phyloP scores from a whole-genome alignment of 2,797 vertebrate species.

The Anniella stebbinsi region DNA sequence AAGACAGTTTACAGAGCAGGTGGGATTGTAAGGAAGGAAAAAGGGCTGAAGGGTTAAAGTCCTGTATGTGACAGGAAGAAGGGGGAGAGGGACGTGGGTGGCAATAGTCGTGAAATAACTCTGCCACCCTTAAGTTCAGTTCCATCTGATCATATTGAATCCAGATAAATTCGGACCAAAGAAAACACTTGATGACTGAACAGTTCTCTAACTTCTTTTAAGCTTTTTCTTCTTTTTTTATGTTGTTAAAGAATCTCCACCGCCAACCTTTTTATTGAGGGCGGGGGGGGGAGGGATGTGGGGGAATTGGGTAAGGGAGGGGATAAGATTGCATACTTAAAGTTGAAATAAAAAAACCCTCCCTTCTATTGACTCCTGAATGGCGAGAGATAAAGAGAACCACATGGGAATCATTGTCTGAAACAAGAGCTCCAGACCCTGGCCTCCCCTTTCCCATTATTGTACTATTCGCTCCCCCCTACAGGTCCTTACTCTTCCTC shows the following conservation, averaged over 20 bases:
- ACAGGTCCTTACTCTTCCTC: slow-evolving; percentile 31
- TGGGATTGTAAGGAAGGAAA: not conserved
- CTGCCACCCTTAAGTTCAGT: slow-evolving; percentile 28
- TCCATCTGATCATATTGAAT: slow-evolving; percentile 53
- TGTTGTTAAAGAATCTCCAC: slow-evolving; percentile 19
- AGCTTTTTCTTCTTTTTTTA: not conserved
- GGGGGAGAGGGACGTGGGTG: not conserved
- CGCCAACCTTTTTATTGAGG: slow-evolving; percentile 3
- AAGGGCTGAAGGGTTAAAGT: not conserved
- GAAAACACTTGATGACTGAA: slow-evolving; percentile 39
- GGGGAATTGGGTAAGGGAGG: slow-evolving; percentile 4
- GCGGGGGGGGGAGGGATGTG: not conserved
- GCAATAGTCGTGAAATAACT: not conserved
- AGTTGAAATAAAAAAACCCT: slow-evolving; percentile 65
- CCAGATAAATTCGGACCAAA: slow-evolving; percentile 29
- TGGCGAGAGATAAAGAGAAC: slow-evolving; percentile 72
- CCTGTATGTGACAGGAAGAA: not conserved
- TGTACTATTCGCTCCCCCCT: slow-evolving; percentile 47
- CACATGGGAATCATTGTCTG: slow-evolving; percentile 74
- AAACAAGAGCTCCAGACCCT: slow-evolving; percentile 49
- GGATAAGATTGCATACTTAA: slow-evolving; percentile 54
- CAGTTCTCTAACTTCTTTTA: slow-evolving; percentile 35
- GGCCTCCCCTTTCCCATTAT: slow-evolving; percentile 69
- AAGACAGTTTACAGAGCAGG: not conserved
- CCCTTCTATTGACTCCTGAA: slow-evolving; percentile 74